Evolutionary conservation across 1,140 invertebrate genomes (phyloP).

Genomic region (Drosophila ohnishii): DNA sequence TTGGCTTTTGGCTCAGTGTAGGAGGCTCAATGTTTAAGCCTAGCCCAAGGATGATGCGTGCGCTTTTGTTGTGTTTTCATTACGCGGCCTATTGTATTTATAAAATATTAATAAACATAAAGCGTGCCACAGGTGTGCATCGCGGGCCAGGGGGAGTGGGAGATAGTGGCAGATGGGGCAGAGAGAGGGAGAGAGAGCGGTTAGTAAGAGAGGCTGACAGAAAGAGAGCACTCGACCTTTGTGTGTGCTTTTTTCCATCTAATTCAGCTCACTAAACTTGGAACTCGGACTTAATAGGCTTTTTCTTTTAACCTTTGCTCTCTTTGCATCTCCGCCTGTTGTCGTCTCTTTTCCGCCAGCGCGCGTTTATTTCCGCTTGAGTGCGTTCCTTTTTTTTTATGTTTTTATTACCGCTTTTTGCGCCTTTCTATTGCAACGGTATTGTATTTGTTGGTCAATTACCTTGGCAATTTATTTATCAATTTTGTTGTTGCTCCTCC

Average conservation of each 20-base stretch:
- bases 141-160: conserved; percentile 19
- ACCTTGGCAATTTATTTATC: conserved; percentile 67
- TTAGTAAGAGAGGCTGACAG: conserved; percentile 18
- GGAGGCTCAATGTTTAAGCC: conserved; percentile 25
- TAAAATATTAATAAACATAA: conserved; percentile 81
- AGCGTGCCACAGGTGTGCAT: conserved; percentile 75
- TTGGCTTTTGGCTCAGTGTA: neutral
- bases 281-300: conserved; percentile 36
- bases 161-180: conserved; percentile 13
- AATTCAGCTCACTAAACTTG: conserved; percentile 40
- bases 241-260: conserved; percentile 30
- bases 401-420: conserved; percentile 49
- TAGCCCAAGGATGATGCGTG: conserved; percentile 17
- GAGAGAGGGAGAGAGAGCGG: conserved; percentile 2
- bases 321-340: conserved; percentile 26
- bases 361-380: conserved; percentile 64
- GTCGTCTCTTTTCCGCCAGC: conserved; percentile 25
- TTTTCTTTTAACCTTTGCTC: conserved; percentile 42
- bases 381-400: conserved; percentile 42
- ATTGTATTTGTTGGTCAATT: conserved; percentile 54
- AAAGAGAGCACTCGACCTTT: conserved; percentile 35
- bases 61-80: conserved; percentile 37
- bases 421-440: conserved; percentile 25
- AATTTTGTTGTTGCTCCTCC: conserved; percentile 17
- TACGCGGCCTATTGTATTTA: conserved; percentile 47